Evolutionary conservation across 2,113 vertebrate species (phyloP).

Genomic region (Gadus chalcogrammus): DNA sequence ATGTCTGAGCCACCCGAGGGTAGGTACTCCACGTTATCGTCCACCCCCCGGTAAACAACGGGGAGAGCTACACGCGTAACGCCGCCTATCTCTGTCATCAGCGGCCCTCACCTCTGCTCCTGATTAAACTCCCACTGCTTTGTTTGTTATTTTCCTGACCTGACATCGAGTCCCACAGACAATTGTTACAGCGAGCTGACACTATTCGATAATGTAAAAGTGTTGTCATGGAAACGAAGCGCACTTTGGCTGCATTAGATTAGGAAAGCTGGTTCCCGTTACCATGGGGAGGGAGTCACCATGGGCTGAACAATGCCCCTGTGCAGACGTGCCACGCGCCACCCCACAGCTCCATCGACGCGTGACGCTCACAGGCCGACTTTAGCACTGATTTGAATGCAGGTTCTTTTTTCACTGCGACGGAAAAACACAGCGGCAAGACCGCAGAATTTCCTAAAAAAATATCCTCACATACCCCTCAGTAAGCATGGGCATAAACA

Average conservation of each 20-base stretch:
- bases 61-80: background rate
- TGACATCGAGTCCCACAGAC: slow-evolving; percentile 17
- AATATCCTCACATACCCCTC: no score
- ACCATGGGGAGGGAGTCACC: background rate
- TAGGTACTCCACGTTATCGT: slow-evolving; percentile 46
- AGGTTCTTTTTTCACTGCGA: background rate
- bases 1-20: slow-evolving; percentile 94
- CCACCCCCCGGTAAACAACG: background rate
- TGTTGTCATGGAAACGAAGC: slow-evolving; percentile 56
- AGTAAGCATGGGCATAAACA: background rate
- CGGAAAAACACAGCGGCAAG: background rate
- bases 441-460: background rate
- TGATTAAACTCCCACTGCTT: no score
- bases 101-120: no score
- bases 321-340: no score
- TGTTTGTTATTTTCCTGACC: background rate
- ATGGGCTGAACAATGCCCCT: background rate
- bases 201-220: slow-evolving; percentile 41
- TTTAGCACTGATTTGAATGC: no score
- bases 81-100: no score
- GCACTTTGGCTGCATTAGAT: slow-evolving; percentile 1
- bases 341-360: no score
- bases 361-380: no score
- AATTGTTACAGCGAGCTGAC: slow-evolving; percentile 44
- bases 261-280: slow-evolving; percentile 15